These are phyloP conservation scores for Speoplatyrhinus poulsoni DNA, from an alignment of 2,113 vertebrate species.

Conservation along the genomic window DNA sequence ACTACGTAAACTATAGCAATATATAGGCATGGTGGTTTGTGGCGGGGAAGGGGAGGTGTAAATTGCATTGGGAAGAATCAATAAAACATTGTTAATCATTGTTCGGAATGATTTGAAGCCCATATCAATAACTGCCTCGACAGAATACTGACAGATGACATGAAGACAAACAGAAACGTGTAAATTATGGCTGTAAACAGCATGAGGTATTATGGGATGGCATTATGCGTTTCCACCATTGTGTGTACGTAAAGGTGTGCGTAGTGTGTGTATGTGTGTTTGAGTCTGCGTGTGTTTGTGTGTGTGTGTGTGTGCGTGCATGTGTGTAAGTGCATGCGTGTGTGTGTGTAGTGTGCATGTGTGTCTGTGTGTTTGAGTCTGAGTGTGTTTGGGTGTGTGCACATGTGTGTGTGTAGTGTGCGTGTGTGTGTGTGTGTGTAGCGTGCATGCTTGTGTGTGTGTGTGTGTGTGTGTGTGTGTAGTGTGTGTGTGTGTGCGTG, in stretches of 20 bases:
- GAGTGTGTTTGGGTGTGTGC: constrained; percentile 11
- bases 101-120: constrained; percentile 44
- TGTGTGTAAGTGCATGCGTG: neutral
- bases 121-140: constrained; percentile 6
- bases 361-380: no score
- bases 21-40: neutral
- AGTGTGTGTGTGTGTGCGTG: neutral
- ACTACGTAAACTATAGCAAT: constrained; percentile 26
- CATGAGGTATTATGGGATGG: constrained; percentile 22
- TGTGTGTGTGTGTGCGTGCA: neutral
- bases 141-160: neutral
- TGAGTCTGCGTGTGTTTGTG: neutral
- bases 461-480: neutral
- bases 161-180: neutral
- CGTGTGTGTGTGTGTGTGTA: neutral
- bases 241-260: neutral
- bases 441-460: no score
- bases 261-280: neutral
- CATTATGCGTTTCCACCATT: neutral
- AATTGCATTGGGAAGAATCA: neutral
- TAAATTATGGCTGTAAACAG: constrained; percentile 19
- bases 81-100: constrained; percentile 53
- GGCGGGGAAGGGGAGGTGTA: neutral
- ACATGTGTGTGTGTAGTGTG: no score
- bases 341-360: constrained; percentile 4